These are phyloP conservation scores for Podarcis raffonei DNA, from an alignment of 2,113 vertebrate species.

Conservation along the genomic window DNA sequence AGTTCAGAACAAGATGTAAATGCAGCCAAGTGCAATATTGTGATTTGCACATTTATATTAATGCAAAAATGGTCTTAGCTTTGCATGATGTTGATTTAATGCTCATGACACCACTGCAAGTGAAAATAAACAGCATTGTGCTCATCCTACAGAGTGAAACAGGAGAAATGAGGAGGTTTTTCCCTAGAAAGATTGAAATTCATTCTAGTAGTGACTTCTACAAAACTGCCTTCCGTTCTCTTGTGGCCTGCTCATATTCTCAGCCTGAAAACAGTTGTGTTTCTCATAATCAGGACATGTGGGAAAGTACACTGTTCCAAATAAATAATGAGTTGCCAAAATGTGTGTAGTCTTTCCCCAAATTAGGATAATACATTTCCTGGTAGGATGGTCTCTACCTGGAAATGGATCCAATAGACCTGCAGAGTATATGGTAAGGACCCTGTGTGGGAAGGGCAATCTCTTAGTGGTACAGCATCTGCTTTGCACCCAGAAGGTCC, in stretches of 20 bases:
- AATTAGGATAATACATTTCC: background rate
- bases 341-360: background rate
- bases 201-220: background rate
- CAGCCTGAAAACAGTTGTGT: background rate
- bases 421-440: background rate
- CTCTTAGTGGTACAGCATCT: background rate
- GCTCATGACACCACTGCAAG: background rate
- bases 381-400: background rate
- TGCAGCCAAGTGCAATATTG: conserved; percentile 22
- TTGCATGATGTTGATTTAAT: background rate
- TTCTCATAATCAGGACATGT: no score
- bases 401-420: background rate
- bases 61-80: conserved; percentile 27
- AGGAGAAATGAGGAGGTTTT: background rate
- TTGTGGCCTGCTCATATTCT: background rate
- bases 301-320: background rate
- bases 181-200: background rate
- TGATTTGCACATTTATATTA: background rate
- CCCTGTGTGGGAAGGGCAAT: background rate
- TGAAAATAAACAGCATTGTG: accelerated
- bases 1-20: conserved; percentile 10
- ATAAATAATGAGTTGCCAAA: background rate
- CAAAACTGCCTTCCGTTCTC: background rate
- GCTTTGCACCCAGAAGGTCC: background rate
- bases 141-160: accelerated